Evolutionary conservation across 2,113 vertebrate species (phyloP).

Genomic region (Falco punctatus): DNA sequence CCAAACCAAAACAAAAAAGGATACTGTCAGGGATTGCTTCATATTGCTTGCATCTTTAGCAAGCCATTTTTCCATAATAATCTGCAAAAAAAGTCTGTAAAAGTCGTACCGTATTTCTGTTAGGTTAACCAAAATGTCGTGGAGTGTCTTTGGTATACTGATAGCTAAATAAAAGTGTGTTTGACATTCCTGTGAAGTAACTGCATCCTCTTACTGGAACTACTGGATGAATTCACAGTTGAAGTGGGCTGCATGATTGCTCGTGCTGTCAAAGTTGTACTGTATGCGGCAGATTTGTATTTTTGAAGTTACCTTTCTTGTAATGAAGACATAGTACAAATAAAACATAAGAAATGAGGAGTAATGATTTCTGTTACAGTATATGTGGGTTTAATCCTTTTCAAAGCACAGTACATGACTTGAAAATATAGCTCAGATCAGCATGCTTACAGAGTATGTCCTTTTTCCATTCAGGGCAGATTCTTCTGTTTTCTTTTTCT

Average conservation of each 20-base stretch:
- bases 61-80: not conserved
- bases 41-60: not conserved
- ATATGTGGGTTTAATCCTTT: conserved; percentile 70
- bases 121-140: conserved; percentile 26
- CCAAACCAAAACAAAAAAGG: not conserved
- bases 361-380: conserved; percentile 54
- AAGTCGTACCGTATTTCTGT: not conserved
- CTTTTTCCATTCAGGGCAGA: not conserved
- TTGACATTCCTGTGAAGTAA: conserved; percentile 40
- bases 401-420: conserved; percentile 47
- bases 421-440: conserved; percentile 23
- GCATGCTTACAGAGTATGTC: conserved; percentile 37
- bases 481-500: not conserved
- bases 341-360: conserved; percentile 74
- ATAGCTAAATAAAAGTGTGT: conserved; percentile 50
- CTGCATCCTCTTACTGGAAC: conserved; percentile 28
- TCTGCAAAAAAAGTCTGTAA: conserved; percentile 11
- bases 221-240: not conserved
- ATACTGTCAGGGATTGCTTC: not conserved
- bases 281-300: conserved; percentile 67
- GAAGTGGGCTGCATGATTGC: conserved; percentile 72
- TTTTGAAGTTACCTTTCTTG: conserved; percentile 75
- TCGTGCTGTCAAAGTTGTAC: conserved; percentile 64
- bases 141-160: conserved; percentile 35
- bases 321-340: conserved; percentile 71